A percentile compares a stretch with the other conserved stretches of the same genome.
phyloP scores from a whole-genome alignment of 1,140 invertebrate species.

The Coenobita brevimanus region DNA sequence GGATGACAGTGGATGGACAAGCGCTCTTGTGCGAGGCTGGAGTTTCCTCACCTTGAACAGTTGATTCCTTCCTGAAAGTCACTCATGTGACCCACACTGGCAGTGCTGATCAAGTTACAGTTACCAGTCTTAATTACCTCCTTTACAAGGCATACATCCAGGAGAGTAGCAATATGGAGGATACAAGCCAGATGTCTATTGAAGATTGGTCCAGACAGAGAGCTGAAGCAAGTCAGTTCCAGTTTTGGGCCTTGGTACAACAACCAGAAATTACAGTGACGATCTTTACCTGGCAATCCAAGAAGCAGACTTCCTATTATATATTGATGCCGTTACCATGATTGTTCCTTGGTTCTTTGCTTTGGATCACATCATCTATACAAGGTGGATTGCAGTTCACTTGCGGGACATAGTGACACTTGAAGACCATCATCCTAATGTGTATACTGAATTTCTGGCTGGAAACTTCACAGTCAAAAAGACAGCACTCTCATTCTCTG shows the following conservation, averaged over 20 bases:
- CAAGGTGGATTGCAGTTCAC: conserved; percentile 70
- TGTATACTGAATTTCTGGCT: conserved; percentile 52
- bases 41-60: conserved; percentile 54
- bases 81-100: conserved; percentile 54
- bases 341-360: conserved; percentile 70
- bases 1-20: conserved; percentile 24
- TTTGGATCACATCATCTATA: conserved; percentile 69
- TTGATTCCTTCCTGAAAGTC: conserved; percentile 54
- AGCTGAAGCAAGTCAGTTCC: conserved; percentile 40
- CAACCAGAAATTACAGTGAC: conserved; percentile 50
- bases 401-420: conserved; percentile 66
- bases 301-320: conserved; percentile 68
- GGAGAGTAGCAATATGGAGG: neutral
- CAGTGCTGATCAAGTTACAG: conserved; percentile 69
- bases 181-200: conserved; percentile 25
- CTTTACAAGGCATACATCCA: conserved; percentile 27
- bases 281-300: conserved; percentile 46
- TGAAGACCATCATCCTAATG: conserved; percentile 30
- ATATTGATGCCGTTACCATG: conserved; percentile 56
- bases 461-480: conserved; percentile 68
- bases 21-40: conserved; percentile 41
- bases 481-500: conserved; percentile 63
- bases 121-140: conserved; percentile 29
- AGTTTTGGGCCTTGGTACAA: conserved; percentile 46
- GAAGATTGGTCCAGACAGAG: conserved; percentile 36